These are phyloP conservation scores for Tachina fera DNA, from an alignment of 2,888 invertebrate genomes.

Conservation along the genomic window DNA sequence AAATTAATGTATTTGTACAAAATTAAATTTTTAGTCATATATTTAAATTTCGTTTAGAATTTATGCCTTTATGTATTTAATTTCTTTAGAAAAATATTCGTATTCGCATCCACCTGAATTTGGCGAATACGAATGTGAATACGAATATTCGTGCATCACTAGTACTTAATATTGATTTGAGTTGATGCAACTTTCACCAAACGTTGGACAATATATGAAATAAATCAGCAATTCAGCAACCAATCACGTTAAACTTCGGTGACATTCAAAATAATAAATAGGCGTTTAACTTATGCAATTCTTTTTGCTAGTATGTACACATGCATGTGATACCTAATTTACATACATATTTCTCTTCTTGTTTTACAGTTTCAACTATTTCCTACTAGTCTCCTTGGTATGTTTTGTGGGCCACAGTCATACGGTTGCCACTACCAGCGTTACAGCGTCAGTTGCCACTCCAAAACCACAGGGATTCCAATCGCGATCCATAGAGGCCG, in stretches of 20 bases:
- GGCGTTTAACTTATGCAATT: conserved; percentile 4
- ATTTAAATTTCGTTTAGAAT: too few species aligned
- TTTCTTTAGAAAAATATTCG: too few species aligned
- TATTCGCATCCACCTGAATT: too few species aligned
- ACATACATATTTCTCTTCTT: conserved; percentile 12
- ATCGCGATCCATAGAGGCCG: conserved; percentile 78
- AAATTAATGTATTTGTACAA: too few species aligned
- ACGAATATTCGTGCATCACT: too few species aligned
- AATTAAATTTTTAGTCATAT: too few species aligned
- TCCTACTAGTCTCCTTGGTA: conserved; percentile 78
- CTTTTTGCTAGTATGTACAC: not conserved
- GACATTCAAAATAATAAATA: conserved; percentile 14
- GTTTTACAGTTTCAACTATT: conserved; percentile 75
- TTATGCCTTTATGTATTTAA: too few species aligned
- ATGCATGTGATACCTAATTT: not conserved
- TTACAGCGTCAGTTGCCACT: conserved; percentile 77
- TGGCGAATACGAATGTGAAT: too few species aligned
- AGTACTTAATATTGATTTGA: not conserved
- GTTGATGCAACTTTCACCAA: conserved; percentile 36
- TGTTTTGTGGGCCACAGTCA: conserved; percentile 76
- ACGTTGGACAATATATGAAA: conserved; percentile 7
- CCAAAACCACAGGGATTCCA: conserved; percentile 80
- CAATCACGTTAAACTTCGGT: conserved; percentile 24
- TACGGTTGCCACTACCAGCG: conserved; percentile 73
- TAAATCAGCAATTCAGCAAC: conserved; percentile 39